A percentile compares a stretch with the other conserved stretches of the same genome.
phyloP scores from a whole-genome alignment of 2,888 invertebrate genomes.

The Stenolophus ochropezus region DNA sequence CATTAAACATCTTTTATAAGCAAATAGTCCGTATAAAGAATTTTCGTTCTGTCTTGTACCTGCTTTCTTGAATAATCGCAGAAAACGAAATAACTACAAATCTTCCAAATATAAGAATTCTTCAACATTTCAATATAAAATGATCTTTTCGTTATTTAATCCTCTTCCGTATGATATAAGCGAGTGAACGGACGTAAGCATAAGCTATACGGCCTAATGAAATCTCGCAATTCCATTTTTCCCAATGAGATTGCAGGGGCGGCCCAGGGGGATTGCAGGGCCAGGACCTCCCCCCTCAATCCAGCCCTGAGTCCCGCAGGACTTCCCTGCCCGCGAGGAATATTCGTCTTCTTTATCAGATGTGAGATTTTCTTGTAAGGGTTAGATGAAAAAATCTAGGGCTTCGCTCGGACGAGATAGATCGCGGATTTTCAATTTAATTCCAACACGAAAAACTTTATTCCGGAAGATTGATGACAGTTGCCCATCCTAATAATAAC shows the following conservation, averaged over 20 bases:
- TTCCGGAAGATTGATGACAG: neutral
- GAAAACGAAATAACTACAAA: too few species aligned
- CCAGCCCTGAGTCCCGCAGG: constrained; percentile 3
- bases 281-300: neutral
- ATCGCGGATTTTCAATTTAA: neutral
- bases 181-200: neutral
- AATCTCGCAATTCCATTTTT: constrained; percentile 41
- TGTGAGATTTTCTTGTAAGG: constrained; percentile 37
- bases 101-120: too few species aligned
- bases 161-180: neutral
- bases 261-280: constrained; percentile 3
- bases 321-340: constrained; percentile 31
- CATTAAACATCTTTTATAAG: too few species aligned
- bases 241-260: constrained; percentile 26
- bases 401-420: neutral
- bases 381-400: constrained; percentile 46
- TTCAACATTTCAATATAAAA: neutral
- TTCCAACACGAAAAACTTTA: neutral
- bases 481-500: neutral
- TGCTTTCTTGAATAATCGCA: too few species aligned
- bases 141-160: neutral
- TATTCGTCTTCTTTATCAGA: constrained; percentile 54
- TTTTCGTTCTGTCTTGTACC: too few species aligned
- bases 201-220: constrained; percentile 23
- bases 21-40: too few species aligned